A percentile compares a stretch with the other conserved stretches of the same genome.
These are phyloP conservation scores for Chironomus tepperi DNA, from an alignment of 1,140 invertebrate genomes.

Conservation along the genomic window DNA sequence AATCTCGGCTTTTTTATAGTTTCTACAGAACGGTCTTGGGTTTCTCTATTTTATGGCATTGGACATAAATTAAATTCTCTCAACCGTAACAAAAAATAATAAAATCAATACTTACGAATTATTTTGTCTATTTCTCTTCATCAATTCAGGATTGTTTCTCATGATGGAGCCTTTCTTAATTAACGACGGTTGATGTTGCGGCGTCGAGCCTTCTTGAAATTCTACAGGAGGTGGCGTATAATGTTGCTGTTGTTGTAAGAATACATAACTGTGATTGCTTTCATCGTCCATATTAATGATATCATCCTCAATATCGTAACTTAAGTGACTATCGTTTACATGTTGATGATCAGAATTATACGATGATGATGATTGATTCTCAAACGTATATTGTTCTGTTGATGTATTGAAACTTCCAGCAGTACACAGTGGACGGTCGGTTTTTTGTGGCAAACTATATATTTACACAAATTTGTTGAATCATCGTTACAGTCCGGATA, in stretches of 20 bases:
- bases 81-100: background rate
- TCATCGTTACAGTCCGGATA: background rate
- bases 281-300: constrained; percentile 25
- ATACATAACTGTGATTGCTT: constrained; percentile 36
- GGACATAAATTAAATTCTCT: no score
- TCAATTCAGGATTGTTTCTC: background rate
- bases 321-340: constrained; percentile 27
- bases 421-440: constrained; percentile 35
- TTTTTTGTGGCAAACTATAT: constrained; percentile 5
- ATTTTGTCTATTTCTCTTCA: background rate
- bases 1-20: no score
- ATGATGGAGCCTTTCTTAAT: constrained; percentile 34
- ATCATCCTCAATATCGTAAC: constrained; percentile 13
- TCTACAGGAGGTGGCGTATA: constrained; percentile 36
- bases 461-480: background rate
- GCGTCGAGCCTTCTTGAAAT: constrained; percentile 34
- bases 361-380: constrained; percentile 31
- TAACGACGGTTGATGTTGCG: constrained; percentile 37
- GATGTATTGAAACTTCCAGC: constrained; percentile 37
- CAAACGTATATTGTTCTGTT: constrained; percentile 36
- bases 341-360: constrained; percentile 27
- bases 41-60: no score
- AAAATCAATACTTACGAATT: background rate
- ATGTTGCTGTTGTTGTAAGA: constrained; percentile 36
- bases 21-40: no score